Evolutionary conservation across 2,888 invertebrate species (phyloP), one percentile per base, ranked within the genome.

Genomic region (Lathronympha strigana): DNA sequence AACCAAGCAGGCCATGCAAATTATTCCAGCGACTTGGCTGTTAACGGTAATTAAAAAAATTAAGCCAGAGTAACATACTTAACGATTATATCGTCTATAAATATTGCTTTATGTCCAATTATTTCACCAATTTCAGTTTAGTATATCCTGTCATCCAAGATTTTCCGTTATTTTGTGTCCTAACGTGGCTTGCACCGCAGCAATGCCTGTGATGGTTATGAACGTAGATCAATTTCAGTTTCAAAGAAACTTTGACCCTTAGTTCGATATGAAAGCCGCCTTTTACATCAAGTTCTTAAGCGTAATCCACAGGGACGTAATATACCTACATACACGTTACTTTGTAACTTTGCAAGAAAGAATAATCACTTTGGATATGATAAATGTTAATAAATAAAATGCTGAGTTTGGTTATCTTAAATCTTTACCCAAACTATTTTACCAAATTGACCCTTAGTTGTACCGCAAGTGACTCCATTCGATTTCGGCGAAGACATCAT

Each of bases 381-480:
- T 33, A n/a, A n/a, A n/a, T n/a, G n/a, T n/a, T n/a, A n/a, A n/a
- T n/a, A n/a, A n/a, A n/a, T n/a, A n/a, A n/a, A n/a, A n/a, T n/a
- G n/a, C n/a, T n/a, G n/a, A 8, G 3, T 36, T 43, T 5, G 19
- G 19, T 43, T 19, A 6, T 43, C 17, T 3, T 11, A 11, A 23
- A 38, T 33, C 9, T 28, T 47, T 38, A 9, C 8, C 36, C 43
- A 50, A 43, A 53, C 54, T 57, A 57, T 40, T 67, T 64, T 54
- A 67, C 17, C 21, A 66, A 54, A 61, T 50, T 45, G 55, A 61
- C 33, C 60, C 67, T 57, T 88, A 96, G 96, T 96, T 84, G 93
- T 94, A 75, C 96, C 97, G 68, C 96, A 96, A 93, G 95, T 97
- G 75, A 94, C 95, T 66, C 94, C 95, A 55, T 96, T 96, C 79